phyloP scores from a whole-genome alignment of 2,113 vertebrate genomes.

The Lamprologus sp. region DNA sequence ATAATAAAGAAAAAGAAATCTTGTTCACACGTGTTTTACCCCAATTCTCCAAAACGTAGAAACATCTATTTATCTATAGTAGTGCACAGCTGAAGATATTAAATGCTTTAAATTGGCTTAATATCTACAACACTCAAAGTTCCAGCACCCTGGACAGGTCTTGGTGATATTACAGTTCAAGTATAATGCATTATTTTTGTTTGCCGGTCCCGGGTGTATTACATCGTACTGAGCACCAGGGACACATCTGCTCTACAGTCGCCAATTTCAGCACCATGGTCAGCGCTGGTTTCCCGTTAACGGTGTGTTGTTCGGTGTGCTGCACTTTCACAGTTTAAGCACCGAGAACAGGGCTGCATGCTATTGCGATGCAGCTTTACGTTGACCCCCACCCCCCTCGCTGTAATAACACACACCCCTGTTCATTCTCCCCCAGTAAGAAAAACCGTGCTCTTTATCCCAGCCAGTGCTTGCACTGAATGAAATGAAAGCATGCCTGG shows the following conservation, averaged over 20 bases:
- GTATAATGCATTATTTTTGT: not conserved
- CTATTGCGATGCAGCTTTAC: not conserved
- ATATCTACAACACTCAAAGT: not conserved
- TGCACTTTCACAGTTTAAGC: not conserved
- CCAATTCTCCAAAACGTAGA: not conserved
- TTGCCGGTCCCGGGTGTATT: not conserved
- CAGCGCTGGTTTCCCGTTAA: not conserved
- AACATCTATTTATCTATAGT: not conserved
- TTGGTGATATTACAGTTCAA: not conserved
- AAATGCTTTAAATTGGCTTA: not conserved
- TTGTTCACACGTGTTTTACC: rapidly evolving
- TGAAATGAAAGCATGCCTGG: not conserved
- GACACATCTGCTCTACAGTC: not conserved
- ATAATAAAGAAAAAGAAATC: not conserved
- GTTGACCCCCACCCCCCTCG: not conserved
- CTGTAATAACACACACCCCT: not conserved
- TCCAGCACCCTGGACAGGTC: not conserved
- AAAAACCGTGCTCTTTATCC: not conserved
- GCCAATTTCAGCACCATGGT: not conserved
- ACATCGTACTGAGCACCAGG: not conserved
- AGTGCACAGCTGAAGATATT: not conserved
- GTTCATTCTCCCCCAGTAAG: not conserved
- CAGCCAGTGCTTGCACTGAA: not conserved
- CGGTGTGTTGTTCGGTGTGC: not conserved
- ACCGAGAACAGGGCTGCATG: not conserved